phyloP scores from a whole-genome alignment of 2,113 vertebrate genomes.

The Chascanopsetta lugubris region DNA sequence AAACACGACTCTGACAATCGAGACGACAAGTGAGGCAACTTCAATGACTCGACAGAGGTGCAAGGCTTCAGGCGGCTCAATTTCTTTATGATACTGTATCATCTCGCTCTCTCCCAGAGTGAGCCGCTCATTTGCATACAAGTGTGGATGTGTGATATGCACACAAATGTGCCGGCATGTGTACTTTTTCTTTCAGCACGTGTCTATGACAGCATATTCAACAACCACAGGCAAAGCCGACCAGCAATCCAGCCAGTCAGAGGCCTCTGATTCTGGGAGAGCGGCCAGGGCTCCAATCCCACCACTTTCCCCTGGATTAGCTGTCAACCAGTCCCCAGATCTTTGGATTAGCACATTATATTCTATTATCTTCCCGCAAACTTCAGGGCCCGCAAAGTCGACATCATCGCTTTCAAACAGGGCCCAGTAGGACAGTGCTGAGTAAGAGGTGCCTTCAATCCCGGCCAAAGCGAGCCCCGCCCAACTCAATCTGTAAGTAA shows the following conservation, averaged over 20 bases:
- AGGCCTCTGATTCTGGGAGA: constrained; percentile 69
- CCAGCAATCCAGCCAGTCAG: constrained; percentile 54
- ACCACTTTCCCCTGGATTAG: constrained; percentile 78
- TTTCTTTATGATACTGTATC: constrained; percentile 44
- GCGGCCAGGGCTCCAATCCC: constrained; percentile 75
- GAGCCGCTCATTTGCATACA: constrained; percentile 46
- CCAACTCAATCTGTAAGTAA: constrained; percentile 65
- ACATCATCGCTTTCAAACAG: constrained; percentile 30
- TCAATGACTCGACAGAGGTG: constrained; percentile 58
- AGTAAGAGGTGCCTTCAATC: constrained; percentile 47
- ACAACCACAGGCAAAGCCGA: constrained; percentile 66
- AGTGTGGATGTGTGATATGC: constrained; percentile 47
- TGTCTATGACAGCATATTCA: constrained; percentile 42
- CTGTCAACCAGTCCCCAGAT: constrained; percentile 76
- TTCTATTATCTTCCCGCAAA: constrained; percentile 79
- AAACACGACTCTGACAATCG: constrained; percentile 68
- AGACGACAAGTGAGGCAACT: constrained; percentile 61
- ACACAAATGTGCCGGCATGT: constrained; percentile 36
- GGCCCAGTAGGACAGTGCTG: constrained; percentile 49
- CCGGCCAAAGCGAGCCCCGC: constrained; percentile 51
- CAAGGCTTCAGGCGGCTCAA: constrained; percentile 49
- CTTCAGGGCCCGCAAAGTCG: constrained; percentile 61
- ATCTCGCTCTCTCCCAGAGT: constrained; percentile 30
- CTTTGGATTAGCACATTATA: constrained; percentile 79
- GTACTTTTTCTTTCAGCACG: constrained; percentile 20